A percentile compares a stretch with the other conserved stretches of the same genome.
Evolutionary conservation across 2,113 vertebrate genomes (phyloP).

Genomic region (Andinoacara biseriatus): DNA sequence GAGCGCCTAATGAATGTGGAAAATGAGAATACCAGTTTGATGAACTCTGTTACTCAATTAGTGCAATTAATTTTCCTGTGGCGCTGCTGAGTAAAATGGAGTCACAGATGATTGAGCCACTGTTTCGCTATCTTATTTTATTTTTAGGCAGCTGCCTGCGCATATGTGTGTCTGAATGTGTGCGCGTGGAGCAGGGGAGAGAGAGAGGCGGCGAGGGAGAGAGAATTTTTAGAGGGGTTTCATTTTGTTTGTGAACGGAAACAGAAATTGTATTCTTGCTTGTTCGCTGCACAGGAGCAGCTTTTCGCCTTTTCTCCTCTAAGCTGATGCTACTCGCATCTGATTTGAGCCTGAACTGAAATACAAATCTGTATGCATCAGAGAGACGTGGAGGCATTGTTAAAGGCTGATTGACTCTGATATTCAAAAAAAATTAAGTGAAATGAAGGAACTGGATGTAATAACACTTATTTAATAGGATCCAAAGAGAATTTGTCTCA

Average conservation of each 20-base stretch:
- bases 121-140: constrained; percentile 69
- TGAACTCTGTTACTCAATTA: constrained; percentile 92
- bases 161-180: constrained; percentile 6
- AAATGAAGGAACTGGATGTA: constrained; percentile 13
- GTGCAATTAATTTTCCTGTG: constrained; percentile 93
- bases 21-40: constrained; percentile 88
- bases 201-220: not conserved
- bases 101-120: constrained; percentile 81
- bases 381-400: constrained; percentile 10
- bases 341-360: constrained; percentile 52
- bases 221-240: not conserved
- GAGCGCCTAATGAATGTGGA: constrained; percentile 87
- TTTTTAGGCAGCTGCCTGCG: constrained; percentile 56
- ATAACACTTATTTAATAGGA: constrained; percentile 23
- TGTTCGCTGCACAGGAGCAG: constrained; percentile 36
- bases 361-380: constrained; percentile 35
- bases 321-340: constrained; percentile 43
- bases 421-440: constrained; percentile 7
- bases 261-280: constrained; percentile 47
- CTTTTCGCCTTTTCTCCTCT: constrained; percentile 45
- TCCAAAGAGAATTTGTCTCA: not conserved
- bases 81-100: constrained; percentile 84
- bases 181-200: not conserved
- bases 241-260: constrained; percentile 51
- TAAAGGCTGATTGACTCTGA: constrained; percentile 31